Evolutionary conservation across 2,888 invertebrate genomes (phyloP).

Genomic region (Cosmia pyralina): DNA sequence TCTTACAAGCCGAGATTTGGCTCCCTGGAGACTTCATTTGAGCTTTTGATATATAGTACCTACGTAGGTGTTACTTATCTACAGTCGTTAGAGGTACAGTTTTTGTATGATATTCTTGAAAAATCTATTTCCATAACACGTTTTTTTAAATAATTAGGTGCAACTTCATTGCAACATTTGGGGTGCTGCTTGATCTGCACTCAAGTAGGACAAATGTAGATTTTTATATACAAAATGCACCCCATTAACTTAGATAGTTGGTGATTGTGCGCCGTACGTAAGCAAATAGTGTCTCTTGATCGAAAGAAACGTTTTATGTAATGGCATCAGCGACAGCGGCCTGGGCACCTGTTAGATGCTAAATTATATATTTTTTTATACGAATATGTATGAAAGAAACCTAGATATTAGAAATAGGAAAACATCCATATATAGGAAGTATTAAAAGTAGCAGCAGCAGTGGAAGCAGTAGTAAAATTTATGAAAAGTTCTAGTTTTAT

Average conservation of each 20-base stretch:
- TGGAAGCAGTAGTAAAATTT: too few species aligned
- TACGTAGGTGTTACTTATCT: neutral
- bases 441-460: too few species aligned
- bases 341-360: neutral
- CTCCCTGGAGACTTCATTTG: neutral
- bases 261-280: neutral
- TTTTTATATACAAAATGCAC: neutral
- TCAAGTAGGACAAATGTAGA: too few species aligned
- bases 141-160: too few species aligned
- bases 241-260: neutral
- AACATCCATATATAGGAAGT: too few species aligned
- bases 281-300: neutral
- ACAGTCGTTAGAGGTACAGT: neutral
- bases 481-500: too few species aligned
- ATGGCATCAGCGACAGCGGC: neutral
- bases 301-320: neutral
- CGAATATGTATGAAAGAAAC: too few species aligned
- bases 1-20: neutral
- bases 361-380: neutral
- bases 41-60: neutral
- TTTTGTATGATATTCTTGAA: neutral
- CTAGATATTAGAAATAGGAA: neutral
- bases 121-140: too few species aligned
- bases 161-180: too few species aligned
- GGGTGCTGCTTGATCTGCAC: too few species aligned